Evolutionary conservation across 2,888 invertebrate species (phyloP).

Genomic region (Koerneria pararmatus): DNA sequence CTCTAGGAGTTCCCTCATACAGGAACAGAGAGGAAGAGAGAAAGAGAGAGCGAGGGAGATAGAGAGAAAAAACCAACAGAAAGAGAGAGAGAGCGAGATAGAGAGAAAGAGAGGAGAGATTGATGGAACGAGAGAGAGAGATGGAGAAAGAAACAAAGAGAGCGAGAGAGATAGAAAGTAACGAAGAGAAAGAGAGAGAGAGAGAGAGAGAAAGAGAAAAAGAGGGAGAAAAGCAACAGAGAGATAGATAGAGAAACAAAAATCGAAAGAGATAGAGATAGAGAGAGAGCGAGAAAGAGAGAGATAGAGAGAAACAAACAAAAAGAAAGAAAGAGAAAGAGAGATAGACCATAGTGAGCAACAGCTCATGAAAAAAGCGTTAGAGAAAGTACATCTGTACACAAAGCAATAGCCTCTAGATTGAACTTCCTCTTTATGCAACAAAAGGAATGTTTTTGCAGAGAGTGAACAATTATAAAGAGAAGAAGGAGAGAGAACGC

Average conservation of each 20-base stretch:
- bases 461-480: no score
- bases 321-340: slow-evolving; percentile 6
- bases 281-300: slow-evolving; percentile 23
- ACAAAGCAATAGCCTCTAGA: not conserved
- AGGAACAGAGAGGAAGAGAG: no score
- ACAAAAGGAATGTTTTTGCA: no score
- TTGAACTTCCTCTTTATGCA: no score
- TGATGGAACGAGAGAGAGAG: not conserved
- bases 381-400: slow-evolving; percentile 16
- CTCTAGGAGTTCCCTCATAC: no score
- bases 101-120: no score
- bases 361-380: slow-evolving; percentile 6
- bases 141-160: not conserved
- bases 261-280: slow-evolving; percentile 23
- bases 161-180: no score
- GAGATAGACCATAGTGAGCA: slow-evolving; percentile 8
- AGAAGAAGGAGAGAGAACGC: not conserved
- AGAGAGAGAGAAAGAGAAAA: slow-evolving; percentile 15
- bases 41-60: no score
- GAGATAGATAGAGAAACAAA: slow-evolving; percentile 10
- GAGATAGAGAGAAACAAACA: slow-evolving; percentile 11
- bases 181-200: no score
- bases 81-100: no score
- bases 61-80: no score
- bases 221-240: not conserved